Conservation (phyloP, 2,888 invertebrate genomes). For the Sinhomidia bicolor region DNA sequence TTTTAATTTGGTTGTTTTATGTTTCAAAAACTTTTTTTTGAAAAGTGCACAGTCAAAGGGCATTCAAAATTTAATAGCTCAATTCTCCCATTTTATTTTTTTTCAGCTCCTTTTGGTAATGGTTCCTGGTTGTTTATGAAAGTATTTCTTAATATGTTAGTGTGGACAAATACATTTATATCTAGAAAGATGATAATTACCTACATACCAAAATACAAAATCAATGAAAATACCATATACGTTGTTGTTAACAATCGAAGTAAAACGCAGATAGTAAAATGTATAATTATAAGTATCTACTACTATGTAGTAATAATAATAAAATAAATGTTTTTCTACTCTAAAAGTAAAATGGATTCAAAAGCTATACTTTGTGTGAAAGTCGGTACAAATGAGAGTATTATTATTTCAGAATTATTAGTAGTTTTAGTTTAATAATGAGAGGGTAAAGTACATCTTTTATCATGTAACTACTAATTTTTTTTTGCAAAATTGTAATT, state of each 20-base stretch:
- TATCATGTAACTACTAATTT: too few relatives aligned
- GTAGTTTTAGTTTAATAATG: not conserved
- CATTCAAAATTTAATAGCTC: slow-evolving; percentile 58
- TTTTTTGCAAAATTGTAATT: too few relatives aligned
- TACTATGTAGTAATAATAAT: too few relatives aligned
- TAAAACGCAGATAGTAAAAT: too few relatives aligned
- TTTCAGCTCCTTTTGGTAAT: not conserved
- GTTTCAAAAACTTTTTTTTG: slow-evolving; percentile 10
- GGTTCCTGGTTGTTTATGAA: not conserved
- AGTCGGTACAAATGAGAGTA: slow-evolving; percentile 18
- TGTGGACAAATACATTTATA: not conserved
- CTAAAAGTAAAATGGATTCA: too few relatives aligned
- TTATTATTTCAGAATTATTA: not conserved
- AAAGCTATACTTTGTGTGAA: not conserved
- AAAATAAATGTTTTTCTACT: too few relatives aligned
- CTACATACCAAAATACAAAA: not conserved
- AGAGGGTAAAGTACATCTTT: too few relatives aligned
- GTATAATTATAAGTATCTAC: too few relatives aligned
- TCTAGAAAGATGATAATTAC: not conserved
- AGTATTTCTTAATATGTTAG: not conserved
- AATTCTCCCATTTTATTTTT: not conserved
- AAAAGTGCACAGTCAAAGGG: slow-evolving; percentile 70
- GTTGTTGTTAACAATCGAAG: too few relatives aligned
- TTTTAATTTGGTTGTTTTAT: slow-evolving; percentile 21
- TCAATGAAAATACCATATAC: too few relatives aligned